phyloP scores from a whole-genome alignment of 2,888 invertebrate species.

The Pristionchus maxplancki region DNA sequence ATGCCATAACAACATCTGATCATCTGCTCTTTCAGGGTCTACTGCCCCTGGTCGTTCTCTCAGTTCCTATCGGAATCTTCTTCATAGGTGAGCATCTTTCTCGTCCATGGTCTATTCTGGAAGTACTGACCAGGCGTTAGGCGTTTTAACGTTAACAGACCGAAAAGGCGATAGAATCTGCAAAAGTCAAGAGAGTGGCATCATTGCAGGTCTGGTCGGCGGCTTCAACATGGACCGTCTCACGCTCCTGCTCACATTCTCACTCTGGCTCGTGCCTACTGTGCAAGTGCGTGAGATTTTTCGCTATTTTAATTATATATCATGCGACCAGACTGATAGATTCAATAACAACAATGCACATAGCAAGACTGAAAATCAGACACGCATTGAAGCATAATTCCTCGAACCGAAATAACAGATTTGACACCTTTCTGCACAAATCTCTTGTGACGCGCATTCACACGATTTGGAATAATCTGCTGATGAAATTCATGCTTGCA shows the following conservation, averaged over 20 bases:
- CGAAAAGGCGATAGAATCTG: too few relatives aligned
- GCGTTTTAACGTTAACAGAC: too few relatives aligned
- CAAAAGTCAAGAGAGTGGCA: too few relatives aligned
- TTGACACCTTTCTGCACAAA: too few relatives aligned
- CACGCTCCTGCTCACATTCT: conserved; percentile 36
- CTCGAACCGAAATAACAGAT: too few relatives aligned
- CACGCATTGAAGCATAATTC: too few relatives aligned
- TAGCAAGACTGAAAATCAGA: neutral
- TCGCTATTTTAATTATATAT: neutral
- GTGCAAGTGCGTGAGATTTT: neutral
- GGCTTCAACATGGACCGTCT: conserved; percentile 17
- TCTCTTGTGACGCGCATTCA: too few relatives aligned
- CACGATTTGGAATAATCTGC: too few relatives aligned
- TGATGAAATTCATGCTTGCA: neutral
- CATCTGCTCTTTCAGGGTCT: conserved; percentile 19
- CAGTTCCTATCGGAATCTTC: neutral
- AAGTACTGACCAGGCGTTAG: too few relatives aligned
- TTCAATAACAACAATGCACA: too few relatives aligned
- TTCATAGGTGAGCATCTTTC: neutral
- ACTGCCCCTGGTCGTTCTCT: neutral
- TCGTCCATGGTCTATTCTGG: too few relatives aligned
- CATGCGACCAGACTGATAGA: neutral
- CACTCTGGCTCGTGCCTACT: neutral
- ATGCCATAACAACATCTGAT: too few relatives aligned
- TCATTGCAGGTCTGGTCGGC: neutral